Conservation (phyloP, 2,888 invertebrate species). For the Phaonia tiefii region DNA sequence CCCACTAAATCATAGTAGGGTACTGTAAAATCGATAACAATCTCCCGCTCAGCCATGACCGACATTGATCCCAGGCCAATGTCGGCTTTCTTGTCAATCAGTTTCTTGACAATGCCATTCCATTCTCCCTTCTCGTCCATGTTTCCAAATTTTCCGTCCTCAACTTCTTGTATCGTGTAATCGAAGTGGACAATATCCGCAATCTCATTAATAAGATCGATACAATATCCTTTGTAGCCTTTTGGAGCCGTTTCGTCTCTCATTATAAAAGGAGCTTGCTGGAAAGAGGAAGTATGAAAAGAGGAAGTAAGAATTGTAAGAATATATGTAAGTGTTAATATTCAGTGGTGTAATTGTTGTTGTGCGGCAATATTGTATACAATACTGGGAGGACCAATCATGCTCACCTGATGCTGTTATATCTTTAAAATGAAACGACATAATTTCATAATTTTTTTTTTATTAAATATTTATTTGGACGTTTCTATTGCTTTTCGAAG, state of each 20-base stretch:
- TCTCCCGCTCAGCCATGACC: constrained; percentile 98
- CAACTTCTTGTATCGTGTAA: constrained; percentile 91
- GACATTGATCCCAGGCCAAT: constrained; percentile 96
- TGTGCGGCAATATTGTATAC: too few relatives aligned
- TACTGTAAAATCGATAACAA: constrained; percentile 98
- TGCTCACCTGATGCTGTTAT: too few relatives aligned
- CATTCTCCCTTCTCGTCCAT: constrained; percentile 93
- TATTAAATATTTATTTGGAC: too few relatives aligned
- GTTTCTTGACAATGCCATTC: constrained; percentile 91
- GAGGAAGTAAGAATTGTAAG: not conserved
- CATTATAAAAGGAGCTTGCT: constrained; percentile 93
- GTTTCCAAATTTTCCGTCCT: constrained; percentile 92
- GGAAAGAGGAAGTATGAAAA: constrained; percentile 40
- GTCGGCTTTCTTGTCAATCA: constrained; percentile 93
- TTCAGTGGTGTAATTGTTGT: too few relatives aligned
- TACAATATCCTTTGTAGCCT: constrained; percentile 93
- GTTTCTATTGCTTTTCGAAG: too few relatives aligned
- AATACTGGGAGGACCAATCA: too few relatives aligned
- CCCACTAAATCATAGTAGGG: constrained; percentile 99
- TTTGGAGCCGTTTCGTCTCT: constrained; percentile 85
- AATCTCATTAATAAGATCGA: constrained; percentile 95
- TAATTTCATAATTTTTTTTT: too few relatives aligned
- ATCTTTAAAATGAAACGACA: too few relatives aligned
- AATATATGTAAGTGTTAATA: too few relatives aligned
- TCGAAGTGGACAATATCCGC: constrained; percentile 92